These are phyloP conservation scores for Rhinopomastus cyanomelas DNA, from an alignment of 2,113 vertebrate species.

Conservation along the genomic window DNA sequence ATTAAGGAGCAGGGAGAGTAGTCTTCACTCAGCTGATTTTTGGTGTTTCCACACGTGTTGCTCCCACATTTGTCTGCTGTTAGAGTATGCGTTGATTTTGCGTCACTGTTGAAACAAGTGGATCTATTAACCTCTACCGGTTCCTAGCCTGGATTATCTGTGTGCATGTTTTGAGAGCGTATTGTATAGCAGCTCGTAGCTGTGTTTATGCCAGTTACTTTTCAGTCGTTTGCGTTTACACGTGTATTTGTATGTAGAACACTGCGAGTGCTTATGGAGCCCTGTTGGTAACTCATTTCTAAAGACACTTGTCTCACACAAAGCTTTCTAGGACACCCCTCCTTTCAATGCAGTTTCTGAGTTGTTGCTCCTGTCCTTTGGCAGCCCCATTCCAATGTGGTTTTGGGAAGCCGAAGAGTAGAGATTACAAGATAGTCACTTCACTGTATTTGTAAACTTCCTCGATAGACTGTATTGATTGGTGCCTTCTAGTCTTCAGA, in stretches of 20 bases:
- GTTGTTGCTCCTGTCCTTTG: constrained; percentile 18
- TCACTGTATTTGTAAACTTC: background rate
- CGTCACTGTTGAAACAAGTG: background rate
- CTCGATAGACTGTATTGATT: background rate
- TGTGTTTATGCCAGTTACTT: background rate
- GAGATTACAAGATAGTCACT: background rate
- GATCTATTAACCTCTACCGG: background rate
- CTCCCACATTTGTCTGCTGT: background rate
- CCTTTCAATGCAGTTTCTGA: constrained; percentile 38
- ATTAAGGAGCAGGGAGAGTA: background rate
- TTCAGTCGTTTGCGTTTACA: background rate
- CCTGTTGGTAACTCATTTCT: background rate
- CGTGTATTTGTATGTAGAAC: background rate
- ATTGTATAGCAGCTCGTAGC: background rate
- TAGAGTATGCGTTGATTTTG: background rate
- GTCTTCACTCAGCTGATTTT: background rate
- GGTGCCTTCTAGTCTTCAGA: background rate
- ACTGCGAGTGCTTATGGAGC: background rate
- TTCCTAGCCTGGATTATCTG: background rate
- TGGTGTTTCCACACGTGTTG: background rate
- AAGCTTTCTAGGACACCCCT: background rate
- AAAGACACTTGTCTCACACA: background rate
- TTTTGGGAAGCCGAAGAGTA: constrained; percentile 4
- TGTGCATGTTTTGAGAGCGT: background rate
- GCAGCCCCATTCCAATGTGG: background rate